These are phyloP conservation scores for Drosophila mimetica DNA, from an alignment of 2,888 invertebrate genomes.

Conservation along the genomic window DNA sequence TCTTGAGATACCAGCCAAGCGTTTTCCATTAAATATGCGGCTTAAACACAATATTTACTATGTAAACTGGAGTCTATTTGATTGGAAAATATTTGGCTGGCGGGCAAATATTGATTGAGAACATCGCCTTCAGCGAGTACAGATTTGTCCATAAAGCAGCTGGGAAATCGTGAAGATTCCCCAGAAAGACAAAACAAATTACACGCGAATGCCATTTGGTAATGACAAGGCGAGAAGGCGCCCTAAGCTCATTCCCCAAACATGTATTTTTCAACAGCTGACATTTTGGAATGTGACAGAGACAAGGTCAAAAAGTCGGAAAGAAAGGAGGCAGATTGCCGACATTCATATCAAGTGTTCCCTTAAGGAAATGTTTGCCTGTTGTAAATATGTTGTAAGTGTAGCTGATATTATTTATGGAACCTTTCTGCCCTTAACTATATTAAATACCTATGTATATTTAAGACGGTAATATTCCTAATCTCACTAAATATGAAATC, in stretches of 20 bases:
- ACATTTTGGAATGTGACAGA: slow-evolving; percentile 25
- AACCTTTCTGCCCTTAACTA: background rate
- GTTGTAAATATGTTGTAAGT: slow-evolving; percentile 6
- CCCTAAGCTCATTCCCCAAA: slow-evolving; percentile 21
- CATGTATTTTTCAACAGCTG: slow-evolving; percentile 15
- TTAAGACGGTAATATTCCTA: no score
- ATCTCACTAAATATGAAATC: background rate
- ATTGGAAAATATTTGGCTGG: slow-evolving; percentile 34
- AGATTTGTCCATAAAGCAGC: slow-evolving; percentile 17
- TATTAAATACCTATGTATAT: no score
- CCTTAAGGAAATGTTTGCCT: background rate
- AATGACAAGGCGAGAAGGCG: slow-evolving; percentile 23
- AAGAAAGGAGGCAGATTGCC: slow-evolving; percentile 2
- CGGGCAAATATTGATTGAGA: slow-evolving; percentile 36
- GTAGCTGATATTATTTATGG: background rate
- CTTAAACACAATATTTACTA: slow-evolving; percentile 49
- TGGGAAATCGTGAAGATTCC: slow-evolving; percentile 22
- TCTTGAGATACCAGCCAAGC: slow-evolving; percentile 11
- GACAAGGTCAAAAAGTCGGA: slow-evolving; percentile 11
- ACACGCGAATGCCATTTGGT: slow-evolving; percentile 40
- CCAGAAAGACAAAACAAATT: slow-evolving; percentile 27
- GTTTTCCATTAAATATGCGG: slow-evolving; percentile 42
- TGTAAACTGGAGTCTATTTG: slow-evolving; percentile 31
- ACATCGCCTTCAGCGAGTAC: slow-evolving; percentile 5
- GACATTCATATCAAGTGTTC: slow-evolving; percentile 6